Conservation (phyloP, 2,888 invertebrate species). For the Zelleria hepariella region DNA sequence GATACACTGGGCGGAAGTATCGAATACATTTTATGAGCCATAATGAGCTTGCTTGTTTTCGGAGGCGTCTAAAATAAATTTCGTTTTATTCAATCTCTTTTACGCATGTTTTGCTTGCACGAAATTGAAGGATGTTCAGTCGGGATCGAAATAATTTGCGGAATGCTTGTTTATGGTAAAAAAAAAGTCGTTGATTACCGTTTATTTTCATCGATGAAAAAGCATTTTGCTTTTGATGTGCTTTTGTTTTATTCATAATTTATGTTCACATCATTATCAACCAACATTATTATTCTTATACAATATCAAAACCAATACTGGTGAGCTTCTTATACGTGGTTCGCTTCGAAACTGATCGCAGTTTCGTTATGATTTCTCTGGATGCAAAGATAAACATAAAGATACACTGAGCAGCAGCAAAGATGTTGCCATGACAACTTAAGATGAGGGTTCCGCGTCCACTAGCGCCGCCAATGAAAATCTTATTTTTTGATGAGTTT, state of each 20-base stretch:
- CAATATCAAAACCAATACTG: no score
- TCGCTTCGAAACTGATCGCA: background rate
- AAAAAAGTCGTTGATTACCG: background rate
- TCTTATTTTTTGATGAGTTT: no score
- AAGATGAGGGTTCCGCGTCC: no score
- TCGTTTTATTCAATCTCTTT: background rate
- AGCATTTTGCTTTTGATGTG: constrained; percentile 52
- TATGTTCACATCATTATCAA: background rate
- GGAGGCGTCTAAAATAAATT: background rate
- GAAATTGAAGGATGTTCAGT: constrained; percentile 26
- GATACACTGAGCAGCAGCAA: background rate
- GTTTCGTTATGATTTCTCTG: background rate
- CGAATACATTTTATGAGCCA: background rate
- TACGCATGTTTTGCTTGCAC: constrained; percentile 56
- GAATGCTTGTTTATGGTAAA: constrained; percentile 35
- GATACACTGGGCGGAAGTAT: background rate
- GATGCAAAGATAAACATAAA: background rate
- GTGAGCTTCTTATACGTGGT: background rate
- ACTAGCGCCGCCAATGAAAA: no score
- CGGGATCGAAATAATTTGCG: constrained; percentile 24
- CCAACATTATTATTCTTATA: no score
- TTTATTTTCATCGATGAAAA: background rate
- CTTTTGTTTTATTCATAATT: constrained; percentile 35
- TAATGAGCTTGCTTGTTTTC: background rate
- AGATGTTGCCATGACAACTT: background rate